These are phyloP conservation scores for Timema cristinae DNA, from an alignment of 2,888 invertebrate species.

Conservation along the genomic window DNA sequence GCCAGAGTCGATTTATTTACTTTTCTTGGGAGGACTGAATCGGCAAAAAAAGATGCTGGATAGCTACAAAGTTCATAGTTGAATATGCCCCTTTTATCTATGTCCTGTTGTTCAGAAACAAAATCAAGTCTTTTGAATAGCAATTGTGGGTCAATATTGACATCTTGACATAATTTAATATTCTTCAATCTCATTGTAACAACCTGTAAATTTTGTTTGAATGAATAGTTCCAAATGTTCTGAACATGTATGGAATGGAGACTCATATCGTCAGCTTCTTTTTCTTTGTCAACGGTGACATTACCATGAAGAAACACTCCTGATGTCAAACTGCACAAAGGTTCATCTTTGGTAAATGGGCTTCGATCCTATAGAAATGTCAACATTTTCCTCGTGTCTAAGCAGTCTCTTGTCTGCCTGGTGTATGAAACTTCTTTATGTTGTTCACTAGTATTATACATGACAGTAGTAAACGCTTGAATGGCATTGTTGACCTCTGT, in stretches of 20 bases:
- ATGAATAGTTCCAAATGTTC: too few species aligned
- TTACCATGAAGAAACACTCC: neutral
- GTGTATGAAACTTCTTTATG: too few species aligned
- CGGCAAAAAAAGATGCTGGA: neutral
- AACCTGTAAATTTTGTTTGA: too few species aligned
- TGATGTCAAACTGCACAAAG: constrained; percentile 4
- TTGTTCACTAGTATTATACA: neutral
- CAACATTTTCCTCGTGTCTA: neutral
- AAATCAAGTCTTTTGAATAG: neutral
- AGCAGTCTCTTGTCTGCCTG: too few species aligned
- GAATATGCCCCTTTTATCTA: neutral
- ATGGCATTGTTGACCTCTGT: constrained; percentile 3
- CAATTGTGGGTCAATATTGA: neutral
- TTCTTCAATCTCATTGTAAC: too few species aligned
- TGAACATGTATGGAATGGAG: neutral
- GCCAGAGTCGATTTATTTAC: too few species aligned
- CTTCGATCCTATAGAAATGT: neutral
- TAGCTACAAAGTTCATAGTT: constrained; percentile 6
- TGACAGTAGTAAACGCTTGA: neutral
- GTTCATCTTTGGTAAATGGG: neutral
- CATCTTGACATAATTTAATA: too few species aligned
- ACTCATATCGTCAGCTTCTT: neutral
- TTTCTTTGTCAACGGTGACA: neutral
- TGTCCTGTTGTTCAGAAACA: neutral
- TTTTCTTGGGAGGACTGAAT: too few species aligned